phyloP scores from a whole-genome alignment of 2,888 invertebrate genomes.

The Zelleria hepariella region DNA sequence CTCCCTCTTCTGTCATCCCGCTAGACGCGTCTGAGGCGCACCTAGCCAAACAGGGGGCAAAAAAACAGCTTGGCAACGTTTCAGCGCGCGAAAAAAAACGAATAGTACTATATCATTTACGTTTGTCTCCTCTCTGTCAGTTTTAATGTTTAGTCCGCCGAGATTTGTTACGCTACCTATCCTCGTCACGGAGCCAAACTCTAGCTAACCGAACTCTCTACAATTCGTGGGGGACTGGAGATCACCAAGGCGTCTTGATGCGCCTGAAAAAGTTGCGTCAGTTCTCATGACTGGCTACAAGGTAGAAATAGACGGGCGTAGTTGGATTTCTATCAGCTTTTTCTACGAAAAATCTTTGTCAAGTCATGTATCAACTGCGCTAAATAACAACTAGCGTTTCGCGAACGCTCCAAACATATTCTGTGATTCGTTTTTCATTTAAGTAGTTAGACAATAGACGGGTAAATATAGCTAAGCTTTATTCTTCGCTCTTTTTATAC shows the following conservation, averaged over 20 bases:
- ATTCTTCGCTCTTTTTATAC: neutral
- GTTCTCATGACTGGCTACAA: neutral
- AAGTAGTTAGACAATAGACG: too few relatives aligned
- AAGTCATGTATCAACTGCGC: too few relatives aligned
- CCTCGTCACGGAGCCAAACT: neutral
- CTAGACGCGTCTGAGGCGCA: conserved; percentile 2
- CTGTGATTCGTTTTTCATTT: too few relatives aligned
- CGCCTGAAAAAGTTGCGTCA: neutral
- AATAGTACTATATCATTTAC: conserved; percentile 45
- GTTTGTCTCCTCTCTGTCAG: conserved; percentile 42
- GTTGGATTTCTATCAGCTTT: neutral
- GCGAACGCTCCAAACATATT: too few relatives aligned
- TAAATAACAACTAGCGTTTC: too few relatives aligned
- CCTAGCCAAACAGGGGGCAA: conserved; percentile 22
- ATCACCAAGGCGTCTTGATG: neutral
- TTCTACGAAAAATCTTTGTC: neutral
- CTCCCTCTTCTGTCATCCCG: neutral
- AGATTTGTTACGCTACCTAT: neutral
- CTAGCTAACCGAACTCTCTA: neutral
- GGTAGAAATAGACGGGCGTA: neutral
- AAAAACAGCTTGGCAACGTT: conserved; percentile 48
- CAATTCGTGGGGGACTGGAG: neutral
- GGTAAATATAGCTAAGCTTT: neutral
- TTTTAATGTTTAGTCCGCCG: conserved; percentile 16
- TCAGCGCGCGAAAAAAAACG: conserved; percentile 38